Conservation (phyloP, 35 echinoderm and acorn worm genomes). For the Patiria miniata region DNA sequence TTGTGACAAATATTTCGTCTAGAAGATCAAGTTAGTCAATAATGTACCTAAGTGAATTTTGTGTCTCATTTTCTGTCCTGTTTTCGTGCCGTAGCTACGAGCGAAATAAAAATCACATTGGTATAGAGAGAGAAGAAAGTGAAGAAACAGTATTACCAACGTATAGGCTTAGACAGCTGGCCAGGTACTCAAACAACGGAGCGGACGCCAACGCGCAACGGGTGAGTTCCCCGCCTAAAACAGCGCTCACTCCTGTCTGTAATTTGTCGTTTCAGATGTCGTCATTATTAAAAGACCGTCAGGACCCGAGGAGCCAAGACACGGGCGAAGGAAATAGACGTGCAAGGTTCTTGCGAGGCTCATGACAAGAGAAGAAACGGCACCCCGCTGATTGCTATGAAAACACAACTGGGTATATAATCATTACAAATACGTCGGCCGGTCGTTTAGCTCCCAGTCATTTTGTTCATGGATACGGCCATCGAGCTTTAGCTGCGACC, state of each 20-base stretch:
- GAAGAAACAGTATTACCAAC: slow-evolving; percentile 14
- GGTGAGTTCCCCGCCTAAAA: not conserved
- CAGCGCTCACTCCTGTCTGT: not conserved
- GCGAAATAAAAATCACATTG: too few relatives aligned
- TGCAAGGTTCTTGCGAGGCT: too few relatives aligned
- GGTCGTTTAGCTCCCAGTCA: not conserved
- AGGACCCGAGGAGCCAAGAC: not conserved
- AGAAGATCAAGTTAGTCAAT: too few relatives aligned
- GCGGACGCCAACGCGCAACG: not conserved
- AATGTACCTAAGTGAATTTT: too few relatives aligned
- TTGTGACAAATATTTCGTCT: too few relatives aligned
- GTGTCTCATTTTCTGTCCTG: too few relatives aligned
- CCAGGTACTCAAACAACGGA: slow-evolving; percentile 7
- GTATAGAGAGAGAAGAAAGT: not conserved
- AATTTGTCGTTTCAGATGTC: slow-evolving; percentile 27
- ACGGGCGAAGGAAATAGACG: not conserved
- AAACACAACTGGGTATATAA: slow-evolving; percentile 19
- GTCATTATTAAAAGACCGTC: slow-evolving; percentile 24
- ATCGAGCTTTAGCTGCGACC: slow-evolving; percentile 6
- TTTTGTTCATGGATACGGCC: slow-evolving; percentile 22
- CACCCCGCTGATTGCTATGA: not conserved
- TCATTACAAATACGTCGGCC: slow-evolving; percentile 14
- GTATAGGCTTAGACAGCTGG: slow-evolving; percentile 9
- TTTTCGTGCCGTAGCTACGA: too few relatives aligned
- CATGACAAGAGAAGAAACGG: too few relatives aligned